These are phyloP conservation scores for Zonitis immaculata DNA, from an alignment of 2,888 invertebrate genomes.

Conservation along the genomic window DNA sequence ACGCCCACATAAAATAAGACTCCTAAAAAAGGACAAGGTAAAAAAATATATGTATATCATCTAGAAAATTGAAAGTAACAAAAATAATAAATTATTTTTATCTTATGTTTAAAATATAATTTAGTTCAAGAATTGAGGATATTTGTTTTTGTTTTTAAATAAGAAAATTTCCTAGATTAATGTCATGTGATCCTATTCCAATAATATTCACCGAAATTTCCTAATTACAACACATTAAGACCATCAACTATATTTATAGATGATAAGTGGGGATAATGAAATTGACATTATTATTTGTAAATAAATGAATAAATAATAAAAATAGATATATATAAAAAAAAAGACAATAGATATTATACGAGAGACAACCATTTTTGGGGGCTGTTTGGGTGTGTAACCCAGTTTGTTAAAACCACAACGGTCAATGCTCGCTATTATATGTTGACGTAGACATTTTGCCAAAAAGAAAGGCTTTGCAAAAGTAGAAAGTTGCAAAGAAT, in stretches of 20 bases:
- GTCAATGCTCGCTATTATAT: conserved; percentile 31
- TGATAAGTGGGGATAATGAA: background rate
- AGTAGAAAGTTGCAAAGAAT: conserved; percentile 20
- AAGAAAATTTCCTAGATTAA: background rate
- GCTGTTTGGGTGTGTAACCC: conserved; percentile 30
- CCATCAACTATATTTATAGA: background rate
- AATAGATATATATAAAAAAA: background rate
- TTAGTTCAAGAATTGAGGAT: background rate
- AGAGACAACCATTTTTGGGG: background rate
- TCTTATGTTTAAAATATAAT: background rate
- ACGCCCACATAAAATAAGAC: conserved; percentile 94
- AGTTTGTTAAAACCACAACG: conserved; percentile 24
- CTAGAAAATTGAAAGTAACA: background rate
- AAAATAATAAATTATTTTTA: background rate
- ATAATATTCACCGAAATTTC: background rate
- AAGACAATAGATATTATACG: background rate
- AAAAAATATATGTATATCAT: background rate
- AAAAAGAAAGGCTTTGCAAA: conserved; percentile 19
- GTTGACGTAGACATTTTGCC: conserved; percentile 16
- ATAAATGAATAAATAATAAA: background rate
- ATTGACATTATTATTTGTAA: background rate
- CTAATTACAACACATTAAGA: background rate
- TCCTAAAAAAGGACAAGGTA: conserved; percentile 57
- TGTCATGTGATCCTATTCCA: background rate
- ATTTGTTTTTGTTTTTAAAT: background rate